Evolutionary conservation across 2,113 vertebrate species (phyloP), one percentile per base, ranked within the genome.

Genomic region (Plotosus lineatus): DNA sequence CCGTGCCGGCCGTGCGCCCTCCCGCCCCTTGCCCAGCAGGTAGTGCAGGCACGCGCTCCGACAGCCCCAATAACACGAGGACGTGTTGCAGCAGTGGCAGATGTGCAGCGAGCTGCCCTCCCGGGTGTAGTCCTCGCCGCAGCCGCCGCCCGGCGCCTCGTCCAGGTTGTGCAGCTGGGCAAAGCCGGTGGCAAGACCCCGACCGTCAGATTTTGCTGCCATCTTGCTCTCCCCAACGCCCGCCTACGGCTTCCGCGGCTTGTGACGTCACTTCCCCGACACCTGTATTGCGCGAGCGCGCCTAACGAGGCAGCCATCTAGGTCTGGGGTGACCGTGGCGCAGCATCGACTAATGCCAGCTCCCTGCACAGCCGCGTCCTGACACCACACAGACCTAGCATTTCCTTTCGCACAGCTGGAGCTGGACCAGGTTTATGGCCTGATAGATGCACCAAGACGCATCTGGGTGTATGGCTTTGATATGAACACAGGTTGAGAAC

Each of bases 81-180:
- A 97, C 87, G 95, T 97, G 96, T 97, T 96, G 94, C 96, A 97
- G 94, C 96, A 98, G 91, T 97, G 95, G 90, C 96, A 98, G 91
- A 98, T 97, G 94, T 97, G 96, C 89, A 98, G 92, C 79, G 96
- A 96, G 92, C 96, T 98, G 94, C 96, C 92, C 90, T 93, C 91
- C 89, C 91, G 91, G 63, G 92, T 89, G 86, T 95, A 95, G 86
- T 90, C 92, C 91, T 94, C 95, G 80, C 91, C 92, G 72, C 91
- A 89, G 82, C 92, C 94, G 66, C 91, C 90, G 81, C 92, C 94
- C 93, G 92, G 93, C 92, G 95, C 92, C 90, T 97, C 96, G 93
- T 97, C 96, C 95, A 96, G 95, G 94, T 97, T 95, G 94, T 95
- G 96, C 94, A 98, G 95, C 94, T 97, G 96, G 94, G 96, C 96